These are phyloP conservation scores for Orientallactaga bullata DNA, from an alignment of 2,113 vertebrate species.

Conservation along the genomic window DNA sequence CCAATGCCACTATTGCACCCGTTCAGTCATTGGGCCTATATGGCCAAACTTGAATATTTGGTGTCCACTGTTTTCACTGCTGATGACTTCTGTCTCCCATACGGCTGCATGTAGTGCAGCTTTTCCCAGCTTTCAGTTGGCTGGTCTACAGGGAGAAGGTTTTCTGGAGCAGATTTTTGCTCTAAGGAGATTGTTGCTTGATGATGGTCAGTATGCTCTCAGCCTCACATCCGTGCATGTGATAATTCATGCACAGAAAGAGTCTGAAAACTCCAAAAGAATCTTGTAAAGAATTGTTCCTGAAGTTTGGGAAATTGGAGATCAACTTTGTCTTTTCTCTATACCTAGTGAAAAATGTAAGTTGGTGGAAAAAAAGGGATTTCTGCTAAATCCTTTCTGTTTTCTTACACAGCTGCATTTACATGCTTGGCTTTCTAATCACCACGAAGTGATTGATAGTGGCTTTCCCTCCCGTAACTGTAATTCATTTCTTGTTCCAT, in stretches of 20 bases:
- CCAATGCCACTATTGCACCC: too few relatives aligned
- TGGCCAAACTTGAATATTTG: too few relatives aligned
- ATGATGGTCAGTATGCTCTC: neutral
- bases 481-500: constrained; percentile 55
- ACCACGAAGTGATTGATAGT: neutral
- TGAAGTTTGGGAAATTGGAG: constrained; percentile 54
- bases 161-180: neutral
- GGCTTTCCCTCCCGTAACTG: constrained; percentile 54
- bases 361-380: neutral
- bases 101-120: too few relatives aligned
- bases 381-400: constrained; percentile 29
- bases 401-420: neutral
- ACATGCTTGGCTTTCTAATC: constrained; percentile 41
- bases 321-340: constrained; percentile 33
- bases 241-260: neutral
- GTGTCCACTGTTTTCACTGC: too few relatives aligned
- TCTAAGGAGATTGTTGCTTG: neutral
- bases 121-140: too few relatives aligned
- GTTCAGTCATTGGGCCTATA: too few relatives aligned
- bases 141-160: too few relatives aligned
- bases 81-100: too few relatives aligned
- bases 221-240: neutral
- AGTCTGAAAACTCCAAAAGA: neutral
- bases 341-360: constrained; percentile 20
- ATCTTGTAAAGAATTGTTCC: neutral